Evolutionary conservation across 2,888 invertebrate species (phyloP).

Genomic region (Sialis fuliginosa): DNA sequence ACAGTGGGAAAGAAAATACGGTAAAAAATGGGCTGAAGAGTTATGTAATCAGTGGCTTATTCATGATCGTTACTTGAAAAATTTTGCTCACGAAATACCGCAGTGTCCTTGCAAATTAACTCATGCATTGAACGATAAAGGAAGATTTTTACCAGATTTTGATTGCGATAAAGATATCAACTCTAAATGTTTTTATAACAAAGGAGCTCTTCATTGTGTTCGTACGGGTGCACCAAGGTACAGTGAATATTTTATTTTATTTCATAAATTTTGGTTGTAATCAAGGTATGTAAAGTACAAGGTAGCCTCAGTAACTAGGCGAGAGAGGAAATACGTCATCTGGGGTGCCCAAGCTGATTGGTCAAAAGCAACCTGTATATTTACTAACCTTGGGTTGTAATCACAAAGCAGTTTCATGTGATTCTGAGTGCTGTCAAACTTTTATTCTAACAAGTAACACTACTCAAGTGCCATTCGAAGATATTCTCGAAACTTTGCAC

Average conservation of each 20-base stretch:
- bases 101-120: constrained; percentile 84
- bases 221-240: constrained; percentile 81
- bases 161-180: constrained; percentile 86
- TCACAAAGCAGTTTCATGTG: too few species aligned
- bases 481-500: too few species aligned
- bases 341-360: too few species aligned
- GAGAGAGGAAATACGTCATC: too few species aligned
- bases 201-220: constrained; percentile 84
- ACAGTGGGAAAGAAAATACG: constrained; percentile 72
- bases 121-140: constrained; percentile 83
- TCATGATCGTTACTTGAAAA: constrained; percentile 63
- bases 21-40: constrained; percentile 61
- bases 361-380: too few species aligned
- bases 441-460: too few species aligned
- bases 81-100: constrained; percentile 67
- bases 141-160: constrained; percentile 77
- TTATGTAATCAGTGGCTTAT: constrained; percentile 85
- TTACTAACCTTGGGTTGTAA: too few species aligned
- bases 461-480: too few species aligned
- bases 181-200: constrained; percentile 72
- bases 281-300: too few species aligned
- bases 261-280: constrained; percentile 1
- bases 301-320: too few species aligned
- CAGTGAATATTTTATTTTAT: constrained; percentile 17
- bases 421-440: too few species aligned